Conservation (phyloP, 1,140 invertebrate genomes). For the Zaprionus tsacasi region DNA sequence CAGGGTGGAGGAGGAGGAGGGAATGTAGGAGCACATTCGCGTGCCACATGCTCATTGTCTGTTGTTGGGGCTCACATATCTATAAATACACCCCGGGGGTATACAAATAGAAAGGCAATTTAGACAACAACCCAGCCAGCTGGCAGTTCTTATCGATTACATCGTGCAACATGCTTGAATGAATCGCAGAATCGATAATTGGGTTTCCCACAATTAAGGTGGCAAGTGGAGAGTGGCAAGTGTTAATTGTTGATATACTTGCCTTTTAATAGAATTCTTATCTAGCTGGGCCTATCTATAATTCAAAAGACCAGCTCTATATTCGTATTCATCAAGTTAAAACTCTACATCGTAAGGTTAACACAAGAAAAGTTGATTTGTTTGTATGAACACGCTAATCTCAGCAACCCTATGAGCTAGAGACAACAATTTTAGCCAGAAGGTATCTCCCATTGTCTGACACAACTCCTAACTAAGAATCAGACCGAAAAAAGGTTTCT, state of each 20-base stretch:
- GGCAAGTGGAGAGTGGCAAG: background rate
- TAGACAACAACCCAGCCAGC: slow-evolving; percentile 1
- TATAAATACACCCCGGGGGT: background rate
- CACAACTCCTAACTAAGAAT: background rate
- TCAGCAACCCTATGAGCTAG: background rate
- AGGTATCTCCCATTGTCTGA: too few relatives aligned
- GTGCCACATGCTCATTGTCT: slow-evolving; percentile 26
- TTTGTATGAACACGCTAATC: too few relatives aligned
- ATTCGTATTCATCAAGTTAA: background rate
- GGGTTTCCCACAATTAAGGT: background rate
- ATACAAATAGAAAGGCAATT: background rate
- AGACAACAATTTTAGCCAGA: too few relatives aligned
- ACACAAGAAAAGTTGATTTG: too few relatives aligned
- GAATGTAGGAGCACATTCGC: background rate
- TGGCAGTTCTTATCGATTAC: slow-evolving; percentile 1
- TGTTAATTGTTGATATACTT: background rate
- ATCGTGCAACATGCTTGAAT: background rate
- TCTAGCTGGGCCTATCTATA: background rate
- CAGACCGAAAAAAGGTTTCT: background rate
- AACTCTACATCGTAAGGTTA: too few relatives aligned
- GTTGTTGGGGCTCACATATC: slow-evolving; percentile 8
- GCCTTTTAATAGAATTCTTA: background rate
- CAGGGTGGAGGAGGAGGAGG: background rate
- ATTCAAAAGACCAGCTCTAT: background rate
- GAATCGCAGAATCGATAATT: background rate